A percentile compares a stretch with the other conserved stretches of the same genome.
Conservation (phyloP, 2,797 vertebrate genomes). For the Sylvilagus floridanus region DNA sequence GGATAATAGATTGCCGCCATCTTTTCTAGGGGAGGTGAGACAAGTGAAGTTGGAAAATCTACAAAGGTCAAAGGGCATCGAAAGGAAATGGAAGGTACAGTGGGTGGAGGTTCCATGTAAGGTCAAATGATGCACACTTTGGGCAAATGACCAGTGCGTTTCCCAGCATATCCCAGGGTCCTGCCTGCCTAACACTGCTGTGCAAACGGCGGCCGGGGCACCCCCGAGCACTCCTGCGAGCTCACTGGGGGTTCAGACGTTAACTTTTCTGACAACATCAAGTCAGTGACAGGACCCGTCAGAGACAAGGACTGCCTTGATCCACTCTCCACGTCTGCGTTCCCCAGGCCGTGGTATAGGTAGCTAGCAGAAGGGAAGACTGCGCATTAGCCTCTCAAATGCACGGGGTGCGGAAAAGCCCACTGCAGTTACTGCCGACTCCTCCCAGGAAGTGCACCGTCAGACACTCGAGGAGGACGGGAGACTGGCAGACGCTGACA, state of each 20-base stretch:
- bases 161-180: not conserved
- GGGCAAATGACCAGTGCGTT: not conserved
- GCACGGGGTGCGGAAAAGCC: not conserved
- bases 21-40: not conserved
- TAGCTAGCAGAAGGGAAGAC: not conserved
- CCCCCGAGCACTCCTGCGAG: not conserved
- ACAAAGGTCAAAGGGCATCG: constrained; percentile 6
- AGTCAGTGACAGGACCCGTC: constrained; percentile 56
- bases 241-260: not conserved
- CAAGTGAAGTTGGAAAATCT: not conserved
- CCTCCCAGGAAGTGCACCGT: not conserved
- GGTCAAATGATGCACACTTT: not conserved
- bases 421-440: not conserved
- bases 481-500: not conserved
- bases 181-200: not conserved
- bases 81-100: not conserved
- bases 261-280: constrained; percentile 43
- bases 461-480: not conserved
- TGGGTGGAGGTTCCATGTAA: not conserved
- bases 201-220: not conserved
- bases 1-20: not conserved
- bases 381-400: not conserved
- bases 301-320: constrained; percentile 62
- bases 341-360: not conserved
- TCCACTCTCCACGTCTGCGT: constrained; percentile 59